Conservation (phyloP, 2,888 invertebrate species). For the Drosophila putrida region DNA sequence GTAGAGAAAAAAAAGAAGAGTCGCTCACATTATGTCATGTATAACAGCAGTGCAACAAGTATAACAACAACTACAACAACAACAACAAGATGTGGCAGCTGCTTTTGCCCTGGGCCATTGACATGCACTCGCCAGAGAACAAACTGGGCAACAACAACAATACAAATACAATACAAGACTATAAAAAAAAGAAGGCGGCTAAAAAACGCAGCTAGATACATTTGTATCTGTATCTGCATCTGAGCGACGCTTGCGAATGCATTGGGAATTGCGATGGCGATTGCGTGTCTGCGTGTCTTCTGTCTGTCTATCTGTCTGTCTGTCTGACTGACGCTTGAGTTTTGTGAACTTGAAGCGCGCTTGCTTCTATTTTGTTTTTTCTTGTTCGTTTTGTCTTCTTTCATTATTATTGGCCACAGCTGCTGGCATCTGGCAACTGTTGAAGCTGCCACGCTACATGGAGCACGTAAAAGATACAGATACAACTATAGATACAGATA, state of each 20-base stretch:
- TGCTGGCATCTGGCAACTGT: constrained; percentile 29
- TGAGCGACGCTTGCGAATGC: constrained; percentile 35
- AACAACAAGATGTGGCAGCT: constrained; percentile 16
- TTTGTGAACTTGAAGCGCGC: constrained; percentile 62
- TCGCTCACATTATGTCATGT: constrained; percentile 64
- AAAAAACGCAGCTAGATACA: constrained; percentile 55
- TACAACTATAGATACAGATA: constrained; percentile 35
- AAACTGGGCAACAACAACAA: constrained; percentile 30
- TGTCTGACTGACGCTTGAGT: constrained; percentile 35
- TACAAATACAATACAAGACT: neutral
- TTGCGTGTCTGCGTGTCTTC: constrained; percentile 41
- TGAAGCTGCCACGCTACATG: constrained; percentile 57
- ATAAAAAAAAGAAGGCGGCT: constrained; percentile 2
- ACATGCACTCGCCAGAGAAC: constrained; percentile 48
- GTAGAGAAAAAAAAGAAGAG: constrained; percentile 32
- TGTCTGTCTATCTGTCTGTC: no score
- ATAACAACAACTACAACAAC: constrained; percentile 15
- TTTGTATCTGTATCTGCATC: constrained; percentile 63
- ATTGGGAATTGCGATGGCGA: constrained; percentile 18
- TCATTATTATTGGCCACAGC: constrained; percentile 40
- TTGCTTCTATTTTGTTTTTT: constrained; percentile 21
- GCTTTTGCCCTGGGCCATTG: constrained; percentile 57
- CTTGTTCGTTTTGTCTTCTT: neutral
- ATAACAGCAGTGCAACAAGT: constrained; percentile 57
- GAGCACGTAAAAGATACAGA: constrained; percentile 74